These are phyloP conservation scores for Cyprinodon tularosa DNA, from an alignment of 2,113 vertebrate genomes.

Conservation along the genomic window DNA sequence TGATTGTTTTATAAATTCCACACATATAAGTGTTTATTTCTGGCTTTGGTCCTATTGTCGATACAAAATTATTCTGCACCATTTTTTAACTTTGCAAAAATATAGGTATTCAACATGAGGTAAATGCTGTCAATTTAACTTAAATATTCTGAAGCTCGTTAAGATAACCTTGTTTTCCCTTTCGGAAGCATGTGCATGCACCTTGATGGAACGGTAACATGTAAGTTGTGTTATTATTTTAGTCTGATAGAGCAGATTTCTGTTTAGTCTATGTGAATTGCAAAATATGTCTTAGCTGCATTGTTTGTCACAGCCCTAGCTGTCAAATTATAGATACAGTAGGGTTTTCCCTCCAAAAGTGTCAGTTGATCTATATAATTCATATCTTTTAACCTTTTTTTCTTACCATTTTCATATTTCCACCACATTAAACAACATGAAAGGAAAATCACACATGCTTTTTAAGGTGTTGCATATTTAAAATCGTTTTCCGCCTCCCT, in stretches of 20 bases:
- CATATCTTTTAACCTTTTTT: too few species aligned
- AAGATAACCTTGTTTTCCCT: slow-evolving; percentile 15
- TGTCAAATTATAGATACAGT: slow-evolving; percentile 7
- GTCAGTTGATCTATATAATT: slow-evolving; percentile 39
- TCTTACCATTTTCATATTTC: background rate
- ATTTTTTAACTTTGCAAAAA: background rate
- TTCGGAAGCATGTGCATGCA: slow-evolving; percentile 39
- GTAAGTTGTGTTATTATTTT: slow-evolving; percentile 51
- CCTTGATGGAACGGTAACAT: slow-evolving; percentile 40
- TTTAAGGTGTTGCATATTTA: background rate
- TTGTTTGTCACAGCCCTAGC: slow-evolving; percentile 8
- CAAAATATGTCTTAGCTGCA: slow-evolving; percentile 33
- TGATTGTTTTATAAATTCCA: too few species aligned
- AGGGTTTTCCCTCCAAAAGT: slow-evolving; percentile 39
- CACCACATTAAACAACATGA: background rate
- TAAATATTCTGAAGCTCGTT: background rate
- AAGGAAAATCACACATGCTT: background rate
- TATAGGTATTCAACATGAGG: background rate
- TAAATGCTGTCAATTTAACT: background rate
- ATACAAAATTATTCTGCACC: too few species aligned
- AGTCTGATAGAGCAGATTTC: slow-evolving; percentile 24
- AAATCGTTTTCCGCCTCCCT: background rate
- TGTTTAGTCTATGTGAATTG: slow-evolving; percentile 17
- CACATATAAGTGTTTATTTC: too few species aligned
- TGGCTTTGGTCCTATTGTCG: too few species aligned